Conservation (phyloP, 2,113 vertebrate species). For the Merops nubicus region DNA sequence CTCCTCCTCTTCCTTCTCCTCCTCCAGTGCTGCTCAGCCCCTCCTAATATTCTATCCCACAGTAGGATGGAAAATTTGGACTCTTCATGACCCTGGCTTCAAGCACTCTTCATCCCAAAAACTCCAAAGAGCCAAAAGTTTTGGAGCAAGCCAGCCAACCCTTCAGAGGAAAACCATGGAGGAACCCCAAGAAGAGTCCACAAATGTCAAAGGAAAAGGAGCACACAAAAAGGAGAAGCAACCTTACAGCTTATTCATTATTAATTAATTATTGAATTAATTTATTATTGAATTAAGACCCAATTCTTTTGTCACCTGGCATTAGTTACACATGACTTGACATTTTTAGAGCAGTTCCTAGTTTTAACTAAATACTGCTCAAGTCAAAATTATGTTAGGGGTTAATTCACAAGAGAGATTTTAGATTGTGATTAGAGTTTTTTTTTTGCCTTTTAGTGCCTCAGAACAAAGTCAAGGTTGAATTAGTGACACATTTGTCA, state of each 20-base stretch:
- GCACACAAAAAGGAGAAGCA: rapidly evolving
- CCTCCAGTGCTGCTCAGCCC: background rate
- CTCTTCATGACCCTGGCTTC: background rate
- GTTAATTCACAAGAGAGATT: background rate
- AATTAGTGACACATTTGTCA: conserved; percentile 48
- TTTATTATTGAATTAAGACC: no score
- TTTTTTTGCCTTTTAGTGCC: conserved; percentile 10
- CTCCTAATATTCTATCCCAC: background rate
- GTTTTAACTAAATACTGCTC: background rate
- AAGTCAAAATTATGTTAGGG: background rate
- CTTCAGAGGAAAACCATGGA: background rate
- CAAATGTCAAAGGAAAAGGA: background rate
- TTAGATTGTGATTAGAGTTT: background rate
- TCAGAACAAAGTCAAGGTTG: background rate
- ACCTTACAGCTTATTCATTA: background rate
- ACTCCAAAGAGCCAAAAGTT: background rate
- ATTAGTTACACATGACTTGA: background rate
- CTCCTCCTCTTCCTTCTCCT: background rate
- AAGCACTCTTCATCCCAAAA: background rate
- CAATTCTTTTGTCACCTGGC: no score
- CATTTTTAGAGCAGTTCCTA: conserved; percentile 16
- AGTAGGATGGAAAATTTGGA: background rate
- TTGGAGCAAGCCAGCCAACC: background rate
- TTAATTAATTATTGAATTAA: no score
- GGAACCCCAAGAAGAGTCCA: background rate